Percentiles rank a stretch among this genome's conserved stretches.
phyloP scores from a whole-genome alignment of 2,797 vertebrate species.

The Streptopelia turtur region DNA sequence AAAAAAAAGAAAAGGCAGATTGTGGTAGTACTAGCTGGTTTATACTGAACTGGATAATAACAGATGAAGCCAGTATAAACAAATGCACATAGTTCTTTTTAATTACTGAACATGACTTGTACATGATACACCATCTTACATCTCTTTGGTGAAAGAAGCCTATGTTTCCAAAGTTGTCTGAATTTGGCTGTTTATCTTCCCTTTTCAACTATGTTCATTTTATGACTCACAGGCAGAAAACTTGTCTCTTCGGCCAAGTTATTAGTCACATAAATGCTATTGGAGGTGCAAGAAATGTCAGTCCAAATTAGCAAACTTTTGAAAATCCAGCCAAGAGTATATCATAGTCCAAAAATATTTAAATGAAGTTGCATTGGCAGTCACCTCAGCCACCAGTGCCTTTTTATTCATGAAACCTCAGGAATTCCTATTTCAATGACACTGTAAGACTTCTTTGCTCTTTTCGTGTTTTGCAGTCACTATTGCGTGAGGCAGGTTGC shows the following conservation, averaged over 20 bases:
- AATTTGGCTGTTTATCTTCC: slow-evolving; percentile 19
- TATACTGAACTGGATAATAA: neutral
- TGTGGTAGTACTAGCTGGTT: neutral
- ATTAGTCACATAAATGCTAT: slow-evolving; percentile 59
- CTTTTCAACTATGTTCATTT: neutral
- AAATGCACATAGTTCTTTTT: neutral
- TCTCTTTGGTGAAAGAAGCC: neutral
- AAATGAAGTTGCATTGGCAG: neutral
- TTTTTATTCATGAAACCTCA: neutral
- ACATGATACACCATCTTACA: neutral
- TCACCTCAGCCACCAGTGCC: neutral
- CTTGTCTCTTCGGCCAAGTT: neutral
- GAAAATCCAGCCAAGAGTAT: slow-evolving; percentile 3
- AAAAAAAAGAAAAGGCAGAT: too few species aligned
- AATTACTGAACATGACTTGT: neutral
- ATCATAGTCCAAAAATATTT: slow-evolving; percentile 33
- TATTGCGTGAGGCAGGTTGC: neutral
- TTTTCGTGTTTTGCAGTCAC: neutral
- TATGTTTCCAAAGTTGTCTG: neutral
- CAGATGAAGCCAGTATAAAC: neutral
- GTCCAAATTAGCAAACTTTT: slow-evolving; percentile 46
- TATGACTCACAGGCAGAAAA: slow-evolving; percentile 51
- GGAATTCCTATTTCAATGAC: neutral
- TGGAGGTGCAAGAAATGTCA: slow-evolving; percentile 60
- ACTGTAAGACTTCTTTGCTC: neutral